Evolutionary conservation across 1,140 invertebrate genomes (phyloP).

Genomic region (Epicauta chinensis): DNA sequence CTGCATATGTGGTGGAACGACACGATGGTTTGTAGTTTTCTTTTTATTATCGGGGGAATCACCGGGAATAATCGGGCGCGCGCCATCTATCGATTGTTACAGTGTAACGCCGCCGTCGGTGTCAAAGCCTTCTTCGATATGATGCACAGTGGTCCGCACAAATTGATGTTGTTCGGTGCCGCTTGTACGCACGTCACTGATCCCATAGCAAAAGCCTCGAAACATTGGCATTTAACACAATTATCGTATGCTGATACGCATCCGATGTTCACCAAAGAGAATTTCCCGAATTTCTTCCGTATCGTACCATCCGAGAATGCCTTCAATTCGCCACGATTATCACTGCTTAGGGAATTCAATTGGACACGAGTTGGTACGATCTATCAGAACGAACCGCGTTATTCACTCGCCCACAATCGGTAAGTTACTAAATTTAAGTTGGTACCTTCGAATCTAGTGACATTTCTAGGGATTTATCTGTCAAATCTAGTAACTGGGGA

Average conservation of each 20-base stretch:
- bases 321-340: conserved; percentile 87
- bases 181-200: conserved; percentile 95
- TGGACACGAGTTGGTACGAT: conserved; percentile 97
- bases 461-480: neutral
- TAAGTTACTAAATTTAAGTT: conserved; percentile 10
- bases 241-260: conserved; percentile 97
- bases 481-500: neutral
- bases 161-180: conserved; percentile 93
- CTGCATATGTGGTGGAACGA: conserved; percentile 94
- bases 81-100: too few relatives aligned
- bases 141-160: conserved; percentile 87
- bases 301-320: conserved; percentile 94
- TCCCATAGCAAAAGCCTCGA: conserved; percentile 94
- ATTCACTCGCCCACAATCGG: conserved; percentile 59
- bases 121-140: conserved; percentile 98
- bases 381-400: conserved; percentile 94
- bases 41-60: too few relatives aligned
- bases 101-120: conserved; percentile 98
- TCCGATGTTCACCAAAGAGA: conserved; percentile 92
- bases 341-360: conserved; percentile 85
- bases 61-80: too few relatives aligned
- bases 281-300: conserved; percentile 94
- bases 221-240: conserved; percentile 94
- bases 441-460: neutral
- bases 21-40: conserved; percentile 63